Percentiles rank a stretch among this genome's conserved stretches.
phyloP scores from a whole-genome alignment of 2,113 vertebrate genomes.

The Pelecanus crispus region DNA sequence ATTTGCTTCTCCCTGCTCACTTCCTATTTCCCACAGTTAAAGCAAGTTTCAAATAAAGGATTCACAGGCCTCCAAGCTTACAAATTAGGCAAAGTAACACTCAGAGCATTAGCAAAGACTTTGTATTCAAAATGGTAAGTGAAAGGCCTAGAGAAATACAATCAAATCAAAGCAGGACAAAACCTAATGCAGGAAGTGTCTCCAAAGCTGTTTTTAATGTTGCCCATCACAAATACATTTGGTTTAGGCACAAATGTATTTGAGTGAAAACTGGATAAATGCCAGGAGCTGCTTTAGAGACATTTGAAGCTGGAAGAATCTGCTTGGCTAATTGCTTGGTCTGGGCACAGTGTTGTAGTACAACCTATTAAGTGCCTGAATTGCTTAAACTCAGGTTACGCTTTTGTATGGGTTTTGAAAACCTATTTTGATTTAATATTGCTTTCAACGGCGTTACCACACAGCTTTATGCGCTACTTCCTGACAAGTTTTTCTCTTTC shows the following conservation, averaged over 20 bases:
- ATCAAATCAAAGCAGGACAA: slow-evolving; percentile 62
- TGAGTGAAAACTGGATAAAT: slow-evolving; percentile 44
- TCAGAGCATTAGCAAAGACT: slow-evolving; percentile 60
- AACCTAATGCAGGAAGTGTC: slow-evolving; percentile 55
- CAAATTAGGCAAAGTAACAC: slow-evolving; percentile 73
- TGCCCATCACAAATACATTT: slow-evolving; percentile 62
- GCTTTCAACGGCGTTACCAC: not conserved
- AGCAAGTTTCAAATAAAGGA: slow-evolving; percentile 68
- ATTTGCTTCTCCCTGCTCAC: slow-evolving; percentile 65
- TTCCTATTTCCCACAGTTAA: slow-evolving; percentile 79
- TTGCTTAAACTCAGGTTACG: slow-evolving; percentile 42
- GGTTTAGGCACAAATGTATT: slow-evolving; percentile 15
- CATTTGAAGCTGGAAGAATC: slow-evolving; percentile 34
- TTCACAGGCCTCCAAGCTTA: slow-evolving; percentile 55
- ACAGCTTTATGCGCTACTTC: not conserved
- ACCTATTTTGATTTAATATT: slow-evolving; percentile 33
- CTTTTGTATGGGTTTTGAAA: slow-evolving; percentile 28
- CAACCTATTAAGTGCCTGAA: slow-evolving; percentile 63
- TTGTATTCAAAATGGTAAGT: slow-evolving; percentile 60
- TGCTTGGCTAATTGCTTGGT: slow-evolving; percentile 49
- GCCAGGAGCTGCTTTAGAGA: slow-evolving; percentile 61
- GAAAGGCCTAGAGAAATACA: slow-evolving; percentile 63
- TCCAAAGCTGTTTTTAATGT: slow-evolving; percentile 58
- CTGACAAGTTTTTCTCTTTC: not conserved
- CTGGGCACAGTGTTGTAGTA: slow-evolving; percentile 45